Evolutionary conservation across 2,797 vertebrate species (phyloP).

Genomic region (Acanthornis magna): DNA sequence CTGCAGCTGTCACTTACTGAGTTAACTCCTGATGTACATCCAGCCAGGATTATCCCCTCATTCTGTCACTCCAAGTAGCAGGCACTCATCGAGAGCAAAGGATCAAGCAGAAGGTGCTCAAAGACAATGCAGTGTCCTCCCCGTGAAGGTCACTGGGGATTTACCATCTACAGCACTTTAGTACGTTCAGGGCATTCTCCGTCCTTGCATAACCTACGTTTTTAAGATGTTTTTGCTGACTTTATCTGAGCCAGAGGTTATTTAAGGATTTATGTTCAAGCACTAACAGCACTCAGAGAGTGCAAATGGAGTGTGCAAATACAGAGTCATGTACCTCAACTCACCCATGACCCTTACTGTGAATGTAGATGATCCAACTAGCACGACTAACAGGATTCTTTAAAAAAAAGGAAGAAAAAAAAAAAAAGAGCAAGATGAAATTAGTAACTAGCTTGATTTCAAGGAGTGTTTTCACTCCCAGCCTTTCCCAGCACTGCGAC

Average conservation of each 20-base stretch:
- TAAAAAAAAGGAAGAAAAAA: rapidly evolving
- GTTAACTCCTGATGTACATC: neutral
- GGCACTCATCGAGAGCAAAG: neutral
- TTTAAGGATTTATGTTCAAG: neutral
- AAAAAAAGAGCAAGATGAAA: neutral
- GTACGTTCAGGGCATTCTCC: neutral
- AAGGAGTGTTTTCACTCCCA: neutral
- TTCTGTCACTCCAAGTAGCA: neutral
- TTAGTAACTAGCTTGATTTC: neutral
- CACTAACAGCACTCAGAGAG: neutral
- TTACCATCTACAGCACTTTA: neutral
- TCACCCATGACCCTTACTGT: neutral
- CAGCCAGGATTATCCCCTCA: neutral
- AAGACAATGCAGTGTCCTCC: neutral
- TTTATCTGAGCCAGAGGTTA: neutral
- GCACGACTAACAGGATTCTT: neutral
- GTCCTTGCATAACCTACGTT: neutral
- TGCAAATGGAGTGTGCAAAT: neutral
- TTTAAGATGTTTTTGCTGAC: neutral
- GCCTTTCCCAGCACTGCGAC: neutral
- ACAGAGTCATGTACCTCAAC: neutral
- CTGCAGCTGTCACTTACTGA: neutral
- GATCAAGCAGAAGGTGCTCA: neutral
- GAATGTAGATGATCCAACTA: neutral
- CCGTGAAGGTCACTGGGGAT: neutral